Evolutionary conservation across 2,888 invertebrate genomes (phyloP).

Genomic region (Leptarthrus brevirostris): DNA sequence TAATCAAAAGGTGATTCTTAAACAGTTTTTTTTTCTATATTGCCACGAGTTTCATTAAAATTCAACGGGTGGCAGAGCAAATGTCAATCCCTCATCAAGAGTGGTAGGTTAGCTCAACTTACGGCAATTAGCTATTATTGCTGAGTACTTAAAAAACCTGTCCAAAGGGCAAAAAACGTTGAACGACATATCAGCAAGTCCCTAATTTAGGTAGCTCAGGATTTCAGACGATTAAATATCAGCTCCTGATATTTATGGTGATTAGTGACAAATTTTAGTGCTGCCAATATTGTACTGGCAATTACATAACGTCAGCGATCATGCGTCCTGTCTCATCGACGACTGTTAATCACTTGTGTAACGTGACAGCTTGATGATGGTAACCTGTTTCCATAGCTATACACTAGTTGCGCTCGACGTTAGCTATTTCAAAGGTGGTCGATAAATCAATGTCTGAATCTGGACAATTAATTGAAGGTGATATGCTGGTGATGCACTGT

Average conservation of each 20-base stretch:
- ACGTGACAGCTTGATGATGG: constrained; percentile 36
- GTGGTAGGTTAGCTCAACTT: background rate
- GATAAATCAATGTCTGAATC: background rate
- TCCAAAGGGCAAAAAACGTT: background rate
- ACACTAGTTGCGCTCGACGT: background rate
- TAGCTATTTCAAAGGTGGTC: background rate
- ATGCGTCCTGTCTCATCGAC: background rate
- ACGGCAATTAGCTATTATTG: background rate
- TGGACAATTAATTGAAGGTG: background rate
- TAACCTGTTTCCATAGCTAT: background rate
- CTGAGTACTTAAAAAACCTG: background rate
- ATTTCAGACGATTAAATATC: background rate
- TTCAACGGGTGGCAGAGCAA: background rate
- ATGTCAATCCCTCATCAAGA: background rate
- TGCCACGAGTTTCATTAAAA: constrained; percentile 22
- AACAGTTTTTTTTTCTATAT: background rate
- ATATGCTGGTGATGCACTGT: background rate
- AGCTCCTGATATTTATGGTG: background rate
- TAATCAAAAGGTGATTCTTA: background rate
- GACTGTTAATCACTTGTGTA: constrained; percentile 21
- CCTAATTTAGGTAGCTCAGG: background rate
- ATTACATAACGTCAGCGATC: background rate
- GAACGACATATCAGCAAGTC: background rate
- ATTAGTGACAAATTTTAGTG: background rate
- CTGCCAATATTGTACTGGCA: background rate